Conservation (phyloP, 2,113 vertebrate species). For the Eidolon helvum region DNA sequence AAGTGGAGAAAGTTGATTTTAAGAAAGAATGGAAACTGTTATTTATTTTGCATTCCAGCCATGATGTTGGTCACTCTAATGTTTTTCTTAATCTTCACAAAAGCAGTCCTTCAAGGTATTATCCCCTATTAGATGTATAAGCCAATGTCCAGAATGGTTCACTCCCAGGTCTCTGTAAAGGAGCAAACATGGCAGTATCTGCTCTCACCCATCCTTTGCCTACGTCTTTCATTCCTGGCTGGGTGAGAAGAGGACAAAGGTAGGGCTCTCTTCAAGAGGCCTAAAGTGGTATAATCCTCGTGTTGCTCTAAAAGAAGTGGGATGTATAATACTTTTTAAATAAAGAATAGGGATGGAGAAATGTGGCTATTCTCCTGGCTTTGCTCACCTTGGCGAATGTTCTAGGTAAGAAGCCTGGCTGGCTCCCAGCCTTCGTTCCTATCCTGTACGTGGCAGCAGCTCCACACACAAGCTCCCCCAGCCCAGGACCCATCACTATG, state of each 20-base stretch:
- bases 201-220: not conserved
- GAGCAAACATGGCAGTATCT: not conserved
- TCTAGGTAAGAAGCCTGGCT: not conserved
- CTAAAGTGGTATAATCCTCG: not conserved
- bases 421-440: not conserved
- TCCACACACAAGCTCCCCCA: too few relatives aligned
- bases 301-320: not conserved
- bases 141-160: not conserved
- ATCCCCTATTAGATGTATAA: not conserved
- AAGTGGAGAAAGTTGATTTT: not conserved
- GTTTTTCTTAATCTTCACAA: not conserved
- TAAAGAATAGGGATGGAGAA: not conserved
- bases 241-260: not conserved
- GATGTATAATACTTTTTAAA: not conserved
- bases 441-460: fast-evolving
- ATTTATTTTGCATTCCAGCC: not conserved
- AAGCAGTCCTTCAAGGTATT: not conserved
- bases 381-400: not conserved
- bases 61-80: not conserved
- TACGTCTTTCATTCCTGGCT: too few relatives aligned
- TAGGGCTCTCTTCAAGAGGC: not conserved
- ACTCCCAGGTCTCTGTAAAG: not conserved
- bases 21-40: not conserved
- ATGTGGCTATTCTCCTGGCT: not conserved
- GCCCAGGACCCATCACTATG: too few relatives aligned